Evolutionary conservation across 2,113 vertebrate species (phyloP).

Genomic region (Lamprotornis superbus): DNA sequence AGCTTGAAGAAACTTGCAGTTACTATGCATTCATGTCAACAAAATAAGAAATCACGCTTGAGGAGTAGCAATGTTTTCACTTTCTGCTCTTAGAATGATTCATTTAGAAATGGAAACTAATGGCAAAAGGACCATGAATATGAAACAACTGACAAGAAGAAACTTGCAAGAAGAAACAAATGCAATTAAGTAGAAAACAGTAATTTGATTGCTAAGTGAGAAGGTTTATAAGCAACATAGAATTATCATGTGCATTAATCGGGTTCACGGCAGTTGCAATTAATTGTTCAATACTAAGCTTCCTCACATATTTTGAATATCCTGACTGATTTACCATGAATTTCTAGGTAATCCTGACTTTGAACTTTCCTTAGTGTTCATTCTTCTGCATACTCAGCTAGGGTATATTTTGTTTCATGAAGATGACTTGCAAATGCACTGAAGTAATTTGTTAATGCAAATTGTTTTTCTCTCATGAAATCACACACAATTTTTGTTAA

Average conservation of each 20-base stretch:
- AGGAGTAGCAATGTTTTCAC: not conserved
- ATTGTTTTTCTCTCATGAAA: slow-evolving; percentile 55
- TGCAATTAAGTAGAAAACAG: slow-evolving; percentile 69
- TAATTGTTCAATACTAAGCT: slow-evolving; percentile 54
- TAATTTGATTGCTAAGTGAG: slow-evolving; percentile 36
- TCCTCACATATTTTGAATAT: slow-evolving; percentile 35
- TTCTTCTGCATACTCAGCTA: slow-evolving; percentile 26
- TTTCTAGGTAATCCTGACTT: not conserved
- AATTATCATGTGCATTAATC: slow-evolving; percentile 42
- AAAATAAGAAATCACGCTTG: slow-evolving; percentile 40
- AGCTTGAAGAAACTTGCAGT: slow-evolving; percentile 72
- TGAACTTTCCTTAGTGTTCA: slow-evolving; percentile 22
- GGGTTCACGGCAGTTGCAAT: slow-evolving; percentile 47
- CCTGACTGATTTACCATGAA: slow-evolving; percentile 31
- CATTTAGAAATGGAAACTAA: slow-evolving; percentile 11
- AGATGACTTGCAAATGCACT: slow-evolving; percentile 45
- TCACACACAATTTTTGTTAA: slow-evolving; percentile 43
- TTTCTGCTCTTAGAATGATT: not conserved
- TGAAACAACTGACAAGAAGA: slow-evolving; percentile 16
- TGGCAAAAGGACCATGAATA: slow-evolving; percentile 16
- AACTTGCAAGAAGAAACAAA: slow-evolving; percentile 12
- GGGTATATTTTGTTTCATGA: slow-evolving; percentile 53
- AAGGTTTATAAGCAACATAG: slow-evolving; percentile 24
- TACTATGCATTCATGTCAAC: slow-evolving; percentile 24
- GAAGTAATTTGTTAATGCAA: slow-evolving; percentile 54